Conservation (phyloP, 2,888 invertebrate species). For the Gortyna flavago region DNA sequence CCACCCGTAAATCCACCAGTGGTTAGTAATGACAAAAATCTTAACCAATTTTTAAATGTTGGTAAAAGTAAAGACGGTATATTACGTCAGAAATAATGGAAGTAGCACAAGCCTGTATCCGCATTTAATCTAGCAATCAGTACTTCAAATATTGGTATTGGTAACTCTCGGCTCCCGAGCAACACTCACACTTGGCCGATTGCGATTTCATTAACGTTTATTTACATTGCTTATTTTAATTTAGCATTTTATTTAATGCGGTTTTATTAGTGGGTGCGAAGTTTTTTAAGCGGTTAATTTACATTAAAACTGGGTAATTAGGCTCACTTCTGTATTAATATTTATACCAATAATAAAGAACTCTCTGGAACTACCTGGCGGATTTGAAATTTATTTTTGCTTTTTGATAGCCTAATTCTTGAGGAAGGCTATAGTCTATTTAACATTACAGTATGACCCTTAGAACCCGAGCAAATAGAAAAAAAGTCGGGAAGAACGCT, state of each 20-base stretch:
- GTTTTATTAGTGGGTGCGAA: neutral
- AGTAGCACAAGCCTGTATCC: slow-evolving; percentile 62
- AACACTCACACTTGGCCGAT: slow-evolving; percentile 59
- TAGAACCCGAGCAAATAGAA: neutral
- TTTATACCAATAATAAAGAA: neutral
- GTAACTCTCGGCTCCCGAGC: slow-evolving; percentile 52
- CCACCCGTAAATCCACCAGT: neutral
- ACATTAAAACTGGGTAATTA: neutral
- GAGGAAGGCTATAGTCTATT: neutral
- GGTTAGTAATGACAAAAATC: neutral
- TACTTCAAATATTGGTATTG: slow-evolving; percentile 68
- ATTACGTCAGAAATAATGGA: slow-evolving; percentile 58
- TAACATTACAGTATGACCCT: neutral
- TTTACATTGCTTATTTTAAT: slow-evolving; percentile 56
- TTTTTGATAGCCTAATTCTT: neutral
- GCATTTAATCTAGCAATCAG: slow-evolving; percentile 68
- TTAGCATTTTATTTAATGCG: slow-evolving; percentile 22
- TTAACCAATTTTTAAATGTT: no score
- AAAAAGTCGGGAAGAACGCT: neutral
- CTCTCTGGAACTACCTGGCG: neutral
- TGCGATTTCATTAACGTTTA: slow-evolving; percentile 63
- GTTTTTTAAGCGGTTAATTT: slow-evolving; percentile 10
- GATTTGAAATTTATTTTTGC: neutral
- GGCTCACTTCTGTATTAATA: neutral
- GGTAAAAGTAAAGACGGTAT: slow-evolving; percentile 33